Base-by-base conservation (phyloP, 2,888 invertebrate species). In the Euplagia quadripunctaria region DNA sequence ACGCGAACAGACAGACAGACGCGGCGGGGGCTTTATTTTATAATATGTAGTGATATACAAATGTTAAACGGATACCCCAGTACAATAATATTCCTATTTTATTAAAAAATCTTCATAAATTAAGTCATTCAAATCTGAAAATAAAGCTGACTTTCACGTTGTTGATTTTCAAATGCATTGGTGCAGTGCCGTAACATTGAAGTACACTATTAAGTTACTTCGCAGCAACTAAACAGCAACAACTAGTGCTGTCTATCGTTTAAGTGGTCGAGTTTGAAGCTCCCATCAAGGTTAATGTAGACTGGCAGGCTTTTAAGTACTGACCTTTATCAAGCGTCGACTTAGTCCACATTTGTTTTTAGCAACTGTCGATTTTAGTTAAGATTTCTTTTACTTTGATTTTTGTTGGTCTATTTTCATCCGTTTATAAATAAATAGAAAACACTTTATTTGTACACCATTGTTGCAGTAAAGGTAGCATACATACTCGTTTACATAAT, bases 251-350 rank as follows among this genome's bases (percentile, higher is more conserved):
- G 55, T 72, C 61, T 64, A 75, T 75, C 74, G 72, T 70, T 70
- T 75, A 74, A 76, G 69, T 73, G 74, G 72, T 74, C 55, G 73
- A 77, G 76, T 52, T 42, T 63, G 74, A 71, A 61, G 65, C 65
- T 61, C 9, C n/a, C 68, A 41, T 72, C 64, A 70, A 76, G 74
- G 74, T 71, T 89, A 89, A 88, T 83, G 20, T 42, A 79, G 83
- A 86, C 75, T n/a, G 89, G 70, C 89, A 88, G 89, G 89, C 89
- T 89, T 89, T 89, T 89, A 89, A 82, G 73, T 70, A 55, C 71
- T 67, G 55, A 75, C 82, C 84, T 82, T 82, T 81, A 83, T 76
- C 46, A n/a, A 73, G 46, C 41, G 65, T 70, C 74, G 51, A 42
- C 72, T 31, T 67, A 31, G 65, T 72, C 17, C 46, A 42, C 63